A percentile compares a stretch with the other conserved stretches of the same genome.
Evolutionary conservation across 1,140 invertebrate genomes (phyloP).

Genomic region (Patella vulgata): DNA sequence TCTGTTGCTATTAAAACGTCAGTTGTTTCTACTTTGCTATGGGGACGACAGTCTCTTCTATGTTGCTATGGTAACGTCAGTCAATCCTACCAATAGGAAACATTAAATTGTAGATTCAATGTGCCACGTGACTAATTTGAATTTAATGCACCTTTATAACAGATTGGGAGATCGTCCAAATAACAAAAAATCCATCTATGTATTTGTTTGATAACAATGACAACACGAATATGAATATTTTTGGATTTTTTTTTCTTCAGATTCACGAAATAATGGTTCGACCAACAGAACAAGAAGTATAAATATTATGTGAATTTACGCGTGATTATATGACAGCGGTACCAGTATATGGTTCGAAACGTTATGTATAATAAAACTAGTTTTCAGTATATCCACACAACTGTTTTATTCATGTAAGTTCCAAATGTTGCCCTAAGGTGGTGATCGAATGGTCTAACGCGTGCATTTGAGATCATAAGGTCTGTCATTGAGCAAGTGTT

Average conservation of each 20-base stretch:
- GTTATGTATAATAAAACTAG: background rate
- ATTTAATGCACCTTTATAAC: background rate
- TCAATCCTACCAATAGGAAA: background rate
- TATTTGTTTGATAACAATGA: background rate
- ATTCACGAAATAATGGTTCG: slow-evolving; percentile 30
- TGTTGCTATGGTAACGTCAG: too few species aligned
- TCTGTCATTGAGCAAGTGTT: too few species aligned
- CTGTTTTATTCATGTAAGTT: background rate
- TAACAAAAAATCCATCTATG: background rate
- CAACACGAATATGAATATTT: background rate
- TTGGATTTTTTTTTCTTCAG: slow-evolving; percentile 9
- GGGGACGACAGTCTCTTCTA: too few species aligned
- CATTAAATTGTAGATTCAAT: background rate
- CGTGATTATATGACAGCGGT: background rate
- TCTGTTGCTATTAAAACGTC: too few species aligned
- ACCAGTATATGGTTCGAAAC: too few species aligned
- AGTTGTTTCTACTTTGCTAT: too few species aligned
- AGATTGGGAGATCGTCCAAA: too few species aligned
- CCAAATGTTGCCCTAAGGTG: background rate
- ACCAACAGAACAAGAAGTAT: slow-evolving; percentile 26
- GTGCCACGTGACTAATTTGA: background rate
- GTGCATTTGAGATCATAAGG: background rate
- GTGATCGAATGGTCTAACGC: background rate
- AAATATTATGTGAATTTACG: background rate
- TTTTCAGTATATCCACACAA: background rate